Percentiles rank a stretch among this genome's conserved stretches.
Evolutionary conservation across 2,797 vertebrate genomes (phyloP).

Genomic region (Notolabrus celidotus): DNA sequence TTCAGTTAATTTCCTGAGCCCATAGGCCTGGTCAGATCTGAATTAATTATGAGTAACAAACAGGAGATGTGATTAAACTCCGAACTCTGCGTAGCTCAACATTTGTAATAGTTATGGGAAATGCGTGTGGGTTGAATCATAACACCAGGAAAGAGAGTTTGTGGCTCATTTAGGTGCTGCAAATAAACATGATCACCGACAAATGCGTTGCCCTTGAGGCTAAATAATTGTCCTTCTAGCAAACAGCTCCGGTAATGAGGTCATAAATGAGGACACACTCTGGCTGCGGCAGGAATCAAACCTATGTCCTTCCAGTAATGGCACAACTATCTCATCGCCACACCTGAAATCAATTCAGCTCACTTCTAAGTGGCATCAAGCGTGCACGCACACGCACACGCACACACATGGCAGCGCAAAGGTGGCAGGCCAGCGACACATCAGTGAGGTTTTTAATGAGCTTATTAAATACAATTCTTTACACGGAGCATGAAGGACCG

Average conservation of each 20-base stretch:
- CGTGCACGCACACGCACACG: not conserved
- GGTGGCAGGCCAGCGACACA: not conserved
- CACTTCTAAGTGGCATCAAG: slow-evolving; percentile 5
- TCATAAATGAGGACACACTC: not conserved
- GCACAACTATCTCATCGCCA: not conserved
- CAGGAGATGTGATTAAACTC: not conserved
- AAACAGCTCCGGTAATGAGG: not conserved
- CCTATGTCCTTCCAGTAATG: slow-evolving; percentile 29
- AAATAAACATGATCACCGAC: not conserved
- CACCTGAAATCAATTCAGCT: slow-evolving; percentile 24
- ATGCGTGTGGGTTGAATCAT: not conserved
- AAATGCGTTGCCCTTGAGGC: not conserved
- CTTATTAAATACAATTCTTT: slow-evolving; percentile 54
- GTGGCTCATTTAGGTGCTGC: not conserved
- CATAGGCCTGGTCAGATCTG: not conserved
- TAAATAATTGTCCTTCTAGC: not conserved
- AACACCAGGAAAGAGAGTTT: not conserved
- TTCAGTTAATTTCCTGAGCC: slow-evolving; percentile 7
- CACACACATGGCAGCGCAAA: slow-evolving; percentile 2
- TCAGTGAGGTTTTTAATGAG: slow-evolving; percentile 52
- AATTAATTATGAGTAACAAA: slow-evolving; percentile 17
- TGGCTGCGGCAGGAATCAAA: slow-evolving; percentile 15
- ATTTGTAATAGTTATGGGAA: slow-evolving; percentile 3
- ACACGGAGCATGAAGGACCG: slow-evolving; percentile 21
- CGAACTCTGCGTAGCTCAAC: not conserved